Base-by-base conservation (phyloP, 2,113 vertebrate genomes). In the Beaufortia kweichowensis region DNA sequence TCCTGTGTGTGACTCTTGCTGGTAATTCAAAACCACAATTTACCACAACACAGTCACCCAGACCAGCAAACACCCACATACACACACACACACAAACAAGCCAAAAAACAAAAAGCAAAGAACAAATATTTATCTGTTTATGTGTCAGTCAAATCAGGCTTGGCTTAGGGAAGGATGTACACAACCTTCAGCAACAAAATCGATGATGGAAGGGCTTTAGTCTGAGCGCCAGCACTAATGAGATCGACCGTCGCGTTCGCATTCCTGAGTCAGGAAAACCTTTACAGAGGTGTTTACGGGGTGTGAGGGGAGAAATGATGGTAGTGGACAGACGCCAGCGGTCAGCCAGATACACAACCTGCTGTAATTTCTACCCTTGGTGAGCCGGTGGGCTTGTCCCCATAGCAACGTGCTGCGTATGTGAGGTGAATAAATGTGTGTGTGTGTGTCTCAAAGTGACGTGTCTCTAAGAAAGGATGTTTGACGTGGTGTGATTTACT, bases 391-490 rank as follows among this genome's bases (percentile, higher is more conserved):
- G 71, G 62, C 73, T 28, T 76, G 81, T 82, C 77, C 31, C 81
- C 77, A 82, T 77, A 75, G 81, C 64, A 77, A 82, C 68, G 26
- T 63, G 43, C 63, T 76, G 48, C 8, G 60, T 67, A 46, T 79
- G 80, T 59, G 73, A 26, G 79, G 29, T 35, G 75, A 66, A 66
- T 76, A 56, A 56, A 15, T 1, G 46, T n/a, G 60, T 63, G 10
- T 46, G 33, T 60, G 70, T 73, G 69, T 57, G 62, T 77, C 48
- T 75, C 65, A 64, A 64, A 75, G 59, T 26, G 12, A 71, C 78
- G 50, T 43, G 59, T 69, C 46, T 64, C 56, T 43, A 33, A 57
- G 35, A 39, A 71, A 12, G 4, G 26, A 59, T 69, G 9, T 41
- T 71, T 59, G 53, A 59, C 23, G 0, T 71, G 21, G n/a, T 29